A percentile compares a stretch with the other conserved stretches of the same genome.
These are phyloP conservation scores for Hozukius guyotensis DNA, from an alignment of 2,797 vertebrate genomes.

Conservation along the genomic window DNA sequence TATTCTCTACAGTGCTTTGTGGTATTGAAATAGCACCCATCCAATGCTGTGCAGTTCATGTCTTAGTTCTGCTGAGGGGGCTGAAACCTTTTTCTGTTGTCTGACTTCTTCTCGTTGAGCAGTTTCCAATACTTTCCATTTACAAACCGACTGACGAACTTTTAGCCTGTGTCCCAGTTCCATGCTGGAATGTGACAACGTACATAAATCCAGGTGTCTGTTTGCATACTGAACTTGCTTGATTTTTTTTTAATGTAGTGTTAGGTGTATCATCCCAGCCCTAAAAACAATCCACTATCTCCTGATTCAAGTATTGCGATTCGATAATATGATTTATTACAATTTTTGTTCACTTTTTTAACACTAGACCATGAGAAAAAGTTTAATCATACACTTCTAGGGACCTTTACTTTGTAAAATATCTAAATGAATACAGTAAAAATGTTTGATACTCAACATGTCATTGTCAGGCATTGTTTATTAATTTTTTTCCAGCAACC, in stretches of 20 bases:
- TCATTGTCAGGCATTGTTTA: too few species aligned
- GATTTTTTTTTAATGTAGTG: background rate
- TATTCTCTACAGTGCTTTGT: constrained; percentile 35
- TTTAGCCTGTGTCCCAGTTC: background rate
- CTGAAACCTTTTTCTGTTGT: constrained; percentile 20
- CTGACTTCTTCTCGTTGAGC: background rate
- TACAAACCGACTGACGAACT: background rate
- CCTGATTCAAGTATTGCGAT: too few species aligned
- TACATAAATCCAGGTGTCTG: background rate
- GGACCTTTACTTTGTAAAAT: too few species aligned
- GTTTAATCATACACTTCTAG: too few species aligned
- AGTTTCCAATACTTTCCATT: constrained; percentile 17
- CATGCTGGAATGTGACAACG: background rate
- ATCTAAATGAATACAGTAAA: too few species aligned
- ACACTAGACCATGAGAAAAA: too few species aligned
- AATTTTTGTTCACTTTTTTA: too few species aligned
- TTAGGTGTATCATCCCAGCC: background rate
- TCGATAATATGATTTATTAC: too few species aligned
- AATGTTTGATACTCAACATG: too few species aligned
- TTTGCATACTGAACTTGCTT: background rate
- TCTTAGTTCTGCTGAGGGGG: constrained; percentile 51
- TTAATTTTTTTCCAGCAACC: too few species aligned
- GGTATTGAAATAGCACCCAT: background rate
- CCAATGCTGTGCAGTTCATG: constrained; percentile 18
- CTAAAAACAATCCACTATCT: too few species aligned